These are phyloP conservation scores for Channa striata DNA, from an alignment of 2,797 vertebrate genomes.

Conservation along the genomic window DNA sequence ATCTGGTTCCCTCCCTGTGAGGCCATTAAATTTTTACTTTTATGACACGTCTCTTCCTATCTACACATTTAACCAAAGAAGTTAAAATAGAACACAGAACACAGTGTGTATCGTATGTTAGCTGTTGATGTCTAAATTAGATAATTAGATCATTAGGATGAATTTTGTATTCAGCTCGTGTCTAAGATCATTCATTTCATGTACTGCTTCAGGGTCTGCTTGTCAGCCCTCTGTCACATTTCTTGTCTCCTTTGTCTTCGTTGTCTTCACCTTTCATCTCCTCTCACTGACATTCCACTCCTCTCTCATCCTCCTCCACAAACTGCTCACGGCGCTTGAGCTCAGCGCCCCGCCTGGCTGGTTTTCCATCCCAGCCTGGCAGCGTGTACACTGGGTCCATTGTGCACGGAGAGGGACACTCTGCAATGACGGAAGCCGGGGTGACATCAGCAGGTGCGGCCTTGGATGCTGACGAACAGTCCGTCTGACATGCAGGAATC, in stretches of 20 bases:
- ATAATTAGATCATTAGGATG: no score
- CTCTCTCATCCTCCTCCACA: slow-evolving; percentile 57
- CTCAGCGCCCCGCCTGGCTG: slow-evolving; percentile 43
- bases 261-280: slow-evolving; percentile 45
- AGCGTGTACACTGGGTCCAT: slow-evolving; percentile 63
- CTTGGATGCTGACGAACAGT: slow-evolving; percentile 8
- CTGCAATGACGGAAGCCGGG: slow-evolving; percentile 51
- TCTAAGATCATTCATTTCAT: background rate
- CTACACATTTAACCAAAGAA: no score
- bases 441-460: slow-evolving; percentile 52
- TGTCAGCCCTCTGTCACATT: background rate
- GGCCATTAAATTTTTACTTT: no score
- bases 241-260: slow-evolving; percentile 16
- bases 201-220: background rate
- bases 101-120: no score
- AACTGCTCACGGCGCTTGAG: slow-evolving; percentile 27
- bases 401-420: slow-evolving; percentile 41
- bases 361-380: slow-evolving; percentile 64
- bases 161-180: background rate
- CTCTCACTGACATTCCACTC: slow-evolving; percentile 57
- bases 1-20: no score
- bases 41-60: no score
- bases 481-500: background rate
- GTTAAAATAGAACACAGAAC: no score
- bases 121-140: no score